Percentiles rank a stretch among this genome's conserved stretches.
Evolutionary conservation across 2,888 invertebrate species (phyloP).

Genomic region (Machimus atricapillus): DNA sequence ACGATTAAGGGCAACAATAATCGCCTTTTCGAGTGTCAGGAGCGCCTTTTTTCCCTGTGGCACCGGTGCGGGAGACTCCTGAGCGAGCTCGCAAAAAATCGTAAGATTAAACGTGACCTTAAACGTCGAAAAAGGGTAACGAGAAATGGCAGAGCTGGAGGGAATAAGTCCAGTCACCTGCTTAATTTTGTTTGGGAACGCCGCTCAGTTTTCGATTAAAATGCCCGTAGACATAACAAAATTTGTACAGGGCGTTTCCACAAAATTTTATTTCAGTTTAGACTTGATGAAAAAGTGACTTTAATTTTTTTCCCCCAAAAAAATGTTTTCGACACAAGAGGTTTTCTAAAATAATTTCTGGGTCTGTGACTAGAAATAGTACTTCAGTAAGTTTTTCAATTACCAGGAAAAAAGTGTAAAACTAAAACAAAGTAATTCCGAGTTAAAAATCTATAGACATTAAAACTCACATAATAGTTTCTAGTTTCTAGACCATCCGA

Average conservation of each 20-base stretch:
- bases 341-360: too few relatives aligned
- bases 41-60: not conserved
- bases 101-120: not conserved
- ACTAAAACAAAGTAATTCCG: not conserved
- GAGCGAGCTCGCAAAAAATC: not conserved
- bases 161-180: not conserved
- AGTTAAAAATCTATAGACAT: not conserved
- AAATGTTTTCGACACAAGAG: too few relatives aligned
- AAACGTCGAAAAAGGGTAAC: not conserved
- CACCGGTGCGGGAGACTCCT: not conserved
- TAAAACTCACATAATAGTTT: not conserved
- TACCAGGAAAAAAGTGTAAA: too few relatives aligned
- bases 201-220: too few relatives aligned
- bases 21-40: not conserved
- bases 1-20: not conserved
- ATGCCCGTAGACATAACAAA: too few relatives aligned
- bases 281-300: too few relatives aligned
- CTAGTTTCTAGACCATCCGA: not conserved
- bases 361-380: too few relatives aligned
- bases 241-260: too few relatives aligned
- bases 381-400: too few relatives aligned
- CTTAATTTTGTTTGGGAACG: too few relatives aligned
- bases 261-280: too few relatives aligned
- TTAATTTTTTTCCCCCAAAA: too few relatives aligned
- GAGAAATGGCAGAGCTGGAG: not conserved